Conservation (phyloP, 2,113 vertebrate species). For the Caranx melampygus region DNA sequence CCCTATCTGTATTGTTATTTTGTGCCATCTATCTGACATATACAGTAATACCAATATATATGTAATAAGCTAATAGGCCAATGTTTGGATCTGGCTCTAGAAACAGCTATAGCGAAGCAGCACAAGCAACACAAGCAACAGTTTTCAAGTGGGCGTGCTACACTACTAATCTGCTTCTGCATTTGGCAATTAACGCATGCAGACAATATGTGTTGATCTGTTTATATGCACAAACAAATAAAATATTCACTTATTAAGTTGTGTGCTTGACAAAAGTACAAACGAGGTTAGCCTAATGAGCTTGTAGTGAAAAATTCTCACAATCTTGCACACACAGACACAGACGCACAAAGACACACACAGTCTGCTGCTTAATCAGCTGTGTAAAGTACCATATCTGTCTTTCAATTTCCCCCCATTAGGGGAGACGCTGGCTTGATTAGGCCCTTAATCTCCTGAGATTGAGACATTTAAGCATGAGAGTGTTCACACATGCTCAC, state of each 20-base stretch:
- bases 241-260: slow-evolving; percentile 17
- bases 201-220: not conserved
- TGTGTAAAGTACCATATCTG: slow-evolving; percentile 96
- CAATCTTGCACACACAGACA: slow-evolving; percentile 57
- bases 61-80: not conserved
- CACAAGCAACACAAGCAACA: not conserved
- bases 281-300: slow-evolving; percentile 83
- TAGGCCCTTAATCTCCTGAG: slow-evolving; percentile 93
- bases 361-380: slow-evolving; percentile 94
- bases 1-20: not conserved
- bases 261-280: slow-evolving; percentile 85
- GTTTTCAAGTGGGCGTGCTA: not conserved
- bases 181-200: not conserved
- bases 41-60: not conserved
- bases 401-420: slow-evolving; percentile 97
- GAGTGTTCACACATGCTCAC: slow-evolving; percentile 61
- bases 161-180: not conserved
- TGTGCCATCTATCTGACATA: not conserved
- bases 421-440: slow-evolving; percentile 95
- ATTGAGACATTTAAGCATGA: slow-evolving; percentile 81
- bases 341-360: slow-evolving; percentile 27
- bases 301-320: slow-evolving; percentile 87
- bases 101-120: too few relatives aligned
- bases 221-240: slow-evolving; percentile 10
- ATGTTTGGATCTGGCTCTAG: not conserved